Base-by-base conservation (phyloP, 2,113 vertebrate genomes). In the Tupaia tana region DNA sequence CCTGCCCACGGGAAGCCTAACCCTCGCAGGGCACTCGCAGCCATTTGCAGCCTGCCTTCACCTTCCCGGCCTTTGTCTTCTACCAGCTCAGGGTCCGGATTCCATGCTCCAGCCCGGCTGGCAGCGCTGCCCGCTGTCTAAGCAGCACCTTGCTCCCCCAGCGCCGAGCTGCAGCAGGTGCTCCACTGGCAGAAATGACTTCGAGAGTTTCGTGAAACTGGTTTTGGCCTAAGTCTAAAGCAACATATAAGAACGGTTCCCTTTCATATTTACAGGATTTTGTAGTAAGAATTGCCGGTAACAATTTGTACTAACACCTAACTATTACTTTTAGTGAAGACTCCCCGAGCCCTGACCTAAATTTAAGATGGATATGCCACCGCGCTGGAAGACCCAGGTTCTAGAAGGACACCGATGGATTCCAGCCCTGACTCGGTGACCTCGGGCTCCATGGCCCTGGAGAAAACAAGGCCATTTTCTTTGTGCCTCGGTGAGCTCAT, bases 301-400 rank as follows among this genome's bases (percentile, higher is more conserved):
- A 56, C 59, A 59, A 11, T 31, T 2, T 75, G 88, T 29, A 79
- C 5, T 61, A 14, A 34, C 24, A 24, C 64, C 6, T 58, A 1
- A 82, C 7, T 64, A 43, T 27, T 86, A 2, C 56, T 52, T 78
- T 70, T 54, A 79, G 31, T 8, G 69, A 7, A 63, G 14, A 78
- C 19, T 59, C 22, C 25, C 27, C n/a, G 74, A 9, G 10, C 6
- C 0, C 3, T 19, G 61, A 34, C 9, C 0, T 2, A 27, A 3
- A 66, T 81, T 93, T 70, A 59, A n/a, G 34, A 64, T 34, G 11
- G 5, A 69, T 31, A 16, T 43, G 9, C 16, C 73, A 84, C 43
- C 43, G 90, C 6, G 25, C 1, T 78, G 82, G 86, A 18, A 54
- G 25, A 52, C 16, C 20, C 3, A 78, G 11, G 6, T 77, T 81